Evolutionary conservation across 2,113 vertebrate genomes (phyloP).

Genomic region (Pionites leucogaster): DNA sequence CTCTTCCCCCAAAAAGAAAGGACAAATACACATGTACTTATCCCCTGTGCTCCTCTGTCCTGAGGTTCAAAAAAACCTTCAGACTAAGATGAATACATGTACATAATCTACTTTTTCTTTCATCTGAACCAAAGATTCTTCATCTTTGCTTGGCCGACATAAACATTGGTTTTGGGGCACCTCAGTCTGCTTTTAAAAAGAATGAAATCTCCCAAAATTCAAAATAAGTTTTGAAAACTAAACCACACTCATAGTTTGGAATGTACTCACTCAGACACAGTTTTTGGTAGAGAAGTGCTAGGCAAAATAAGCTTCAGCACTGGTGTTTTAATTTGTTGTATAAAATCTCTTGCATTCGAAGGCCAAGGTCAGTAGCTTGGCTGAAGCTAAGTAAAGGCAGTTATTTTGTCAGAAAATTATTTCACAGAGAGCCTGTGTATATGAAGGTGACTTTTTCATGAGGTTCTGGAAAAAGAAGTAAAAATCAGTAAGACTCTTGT

Average conservation of each 20-base stretch:
- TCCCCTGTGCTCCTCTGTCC: not conserved
- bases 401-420: not conserved
- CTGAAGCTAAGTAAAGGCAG: not conserved
- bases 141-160: not conserved
- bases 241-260: not conserved
- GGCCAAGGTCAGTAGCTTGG: not conserved
- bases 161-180: not conserved
- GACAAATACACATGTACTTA: not conserved
- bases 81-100: not conserved
- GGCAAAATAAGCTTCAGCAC: not conserved
- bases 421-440: not conserved
- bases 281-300: not conserved
- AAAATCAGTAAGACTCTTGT: not conserved
- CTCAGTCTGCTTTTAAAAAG: not conserved
- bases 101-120: not conserved
- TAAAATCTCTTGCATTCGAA: not conserved
- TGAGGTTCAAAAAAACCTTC: not conserved
- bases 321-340: not conserved
- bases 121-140: not conserved
- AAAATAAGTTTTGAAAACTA: not conserved
- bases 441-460: not conserved
- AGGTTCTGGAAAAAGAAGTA: not conserved
- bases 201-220: not conserved
- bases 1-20: not conserved
- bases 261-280: not conserved